Base-by-base conservation (phyloP, 2,113 vertebrate genomes). In the Corythaeola cristata region DNA sequence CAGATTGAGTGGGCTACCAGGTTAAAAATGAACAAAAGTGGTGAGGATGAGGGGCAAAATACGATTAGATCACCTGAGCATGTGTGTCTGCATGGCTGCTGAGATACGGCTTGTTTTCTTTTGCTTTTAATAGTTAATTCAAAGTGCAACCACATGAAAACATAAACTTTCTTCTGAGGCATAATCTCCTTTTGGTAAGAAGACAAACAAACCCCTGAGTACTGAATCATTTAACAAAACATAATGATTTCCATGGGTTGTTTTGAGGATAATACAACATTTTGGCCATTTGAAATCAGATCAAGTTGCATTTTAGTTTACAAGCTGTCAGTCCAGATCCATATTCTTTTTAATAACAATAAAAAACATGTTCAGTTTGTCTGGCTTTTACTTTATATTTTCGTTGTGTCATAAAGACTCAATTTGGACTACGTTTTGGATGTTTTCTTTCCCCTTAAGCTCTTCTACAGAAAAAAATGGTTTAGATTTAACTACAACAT, bases 291-390 rank as follows among this genome's bases (percentile, higher is more conserved):
- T 95, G 89, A 91, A 96, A 96, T 92, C 77, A 85, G 58, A 95
- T 88, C 85, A 93, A 90, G 45, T 53, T 91, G 58, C 41, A 79
- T 83, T 35, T 93, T 91, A 59, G 50, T 80, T 90, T 95, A 88
- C 90, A 95, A 94, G 85, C 91, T 97, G 90, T 86, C 95, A 83
- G 85, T 86, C 69, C 90, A 89, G 73, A 96, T 85, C 49, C 77
- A 50, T 64, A 50, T 85, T 85, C 82, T 88, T 96, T 91, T 88
- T 94, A 96, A 85, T 85, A 97, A 89, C 74, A 84, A 95, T 95
- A 88, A 86, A 96, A 90, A 93, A 96, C 81, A 90, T 91, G 94
- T 55, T 96, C 92, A 55, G 66, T 87, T 92, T 69, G 60, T 88
- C 64, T 92, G 87, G 74, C 45, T 80, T 90, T 94, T 85, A 79